Evolutionary conservation across 1,140 invertebrate genomes (phyloP), one percentile per base, ranked within the genome.

Genomic region (Atta colombica): DNA sequence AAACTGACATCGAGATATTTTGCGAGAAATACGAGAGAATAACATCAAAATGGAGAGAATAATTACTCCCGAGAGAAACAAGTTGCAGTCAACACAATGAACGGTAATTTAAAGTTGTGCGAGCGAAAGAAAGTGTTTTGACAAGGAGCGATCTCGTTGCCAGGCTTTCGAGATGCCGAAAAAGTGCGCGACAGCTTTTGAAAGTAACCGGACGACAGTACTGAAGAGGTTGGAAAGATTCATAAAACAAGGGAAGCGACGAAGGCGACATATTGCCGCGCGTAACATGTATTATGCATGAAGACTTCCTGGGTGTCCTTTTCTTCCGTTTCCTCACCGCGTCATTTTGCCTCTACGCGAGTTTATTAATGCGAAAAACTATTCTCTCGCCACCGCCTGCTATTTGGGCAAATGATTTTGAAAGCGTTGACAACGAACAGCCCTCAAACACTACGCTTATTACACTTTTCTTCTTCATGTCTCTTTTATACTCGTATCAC

Each of bases 361-460:
- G 91, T 94, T 92, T 94, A 94, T 94, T 94, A 94, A 94, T 94
- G 93, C 91, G 88, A 94, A 93, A 94, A 93, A 93, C 91, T 89
- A 89, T 91, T 90, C 84, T 85, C 74, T 51, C 18, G 71, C 49
- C 45, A 61, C 16, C 25, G 58, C 8, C 39, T 18, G 45, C 7
- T 28, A 75, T 12, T 84, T 51, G 25, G 4, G 68, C 25, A 28
- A 82, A 35, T 39, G 39, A 3, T 61, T 72, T 60, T n/a, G 21
- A 61, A 84, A 60, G n/a, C 21, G 21, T 18, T 4, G 10, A 45
- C 25, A 51, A 84, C 55, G 61, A 75, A 39, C 39, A 25, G 25
- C 53, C 3, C 66, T 72, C 68, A 21, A 82, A 61, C 18, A 14
- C 39, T 12, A 14, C 68, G 28, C 18, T n/a, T 25, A 2, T 71